Percentiles rank a stretch among this genome's conserved stretches.
These are phyloP conservation scores for Falcaria lacertinaria DNA, from an alignment of 2,888 invertebrate genomes.

Conservation along the genomic window DNA sequence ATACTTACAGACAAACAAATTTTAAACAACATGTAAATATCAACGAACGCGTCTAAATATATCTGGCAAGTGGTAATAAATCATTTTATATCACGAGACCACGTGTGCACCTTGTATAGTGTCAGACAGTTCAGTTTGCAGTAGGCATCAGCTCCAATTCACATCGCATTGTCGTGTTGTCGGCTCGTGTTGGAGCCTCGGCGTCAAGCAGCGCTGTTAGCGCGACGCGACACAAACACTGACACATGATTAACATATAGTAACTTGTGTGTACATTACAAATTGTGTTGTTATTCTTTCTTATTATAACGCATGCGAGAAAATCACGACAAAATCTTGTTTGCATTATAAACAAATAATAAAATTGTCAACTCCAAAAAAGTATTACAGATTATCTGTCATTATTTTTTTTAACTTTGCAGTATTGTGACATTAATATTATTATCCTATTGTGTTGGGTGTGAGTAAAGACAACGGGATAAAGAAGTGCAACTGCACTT, in stretches of 20 bases:
- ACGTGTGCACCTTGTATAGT: slow-evolving; percentile 43
- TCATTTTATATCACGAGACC: slow-evolving; percentile 60
- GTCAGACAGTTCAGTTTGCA: slow-evolving; percentile 61
- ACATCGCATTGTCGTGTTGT: slow-evolving; percentile 49
- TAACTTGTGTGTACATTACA: slow-evolving; percentile 32
- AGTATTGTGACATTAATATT: too few relatives aligned
- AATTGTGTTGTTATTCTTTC: slow-evolving; percentile 1
- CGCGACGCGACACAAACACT: slow-evolving; percentile 52
- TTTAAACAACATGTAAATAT: slow-evolving; percentile 19
- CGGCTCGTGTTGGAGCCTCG: slow-evolving; percentile 36
- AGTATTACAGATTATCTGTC: too few relatives aligned
- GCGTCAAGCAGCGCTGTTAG: slow-evolving; percentile 47
- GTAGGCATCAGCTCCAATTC: slow-evolving; percentile 57
- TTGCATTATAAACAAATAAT: background rate
- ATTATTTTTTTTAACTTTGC: too few relatives aligned
- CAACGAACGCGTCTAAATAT: slow-evolving; percentile 21
- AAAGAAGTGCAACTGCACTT: too few relatives aligned
- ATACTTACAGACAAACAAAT: slow-evolving; percentile 10
- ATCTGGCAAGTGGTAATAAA: slow-evolving; percentile 42
- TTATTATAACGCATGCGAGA: slow-evolving; percentile 19
- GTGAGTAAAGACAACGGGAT: too few relatives aligned
- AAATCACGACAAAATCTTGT: slow-evolving; percentile 22
- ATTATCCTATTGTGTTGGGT: too few relatives aligned
- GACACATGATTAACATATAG: slow-evolving; percentile 33
- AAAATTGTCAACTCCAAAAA: too few relatives aligned